Conservation (phyloP, 37 sponge, comb jelly and placozoan species). For the Aphrocallistes beatrix region DNA sequence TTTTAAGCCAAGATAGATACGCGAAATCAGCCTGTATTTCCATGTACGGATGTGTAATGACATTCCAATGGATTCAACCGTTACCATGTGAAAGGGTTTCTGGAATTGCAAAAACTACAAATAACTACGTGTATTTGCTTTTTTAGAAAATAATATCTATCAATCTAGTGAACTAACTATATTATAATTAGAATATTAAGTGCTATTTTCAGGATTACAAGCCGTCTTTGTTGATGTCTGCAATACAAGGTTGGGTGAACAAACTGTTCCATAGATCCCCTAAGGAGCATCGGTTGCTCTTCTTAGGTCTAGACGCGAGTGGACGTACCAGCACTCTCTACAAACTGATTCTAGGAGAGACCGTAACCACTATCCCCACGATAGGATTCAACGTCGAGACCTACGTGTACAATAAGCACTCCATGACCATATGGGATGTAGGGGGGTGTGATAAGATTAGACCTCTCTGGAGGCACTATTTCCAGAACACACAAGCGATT, state of each 20-base stretch:
- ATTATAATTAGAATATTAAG: no score
- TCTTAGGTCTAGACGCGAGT: conserved; percentile 16
- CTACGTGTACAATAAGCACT: neutral
- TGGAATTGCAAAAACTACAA: no score
- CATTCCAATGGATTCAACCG: no score
- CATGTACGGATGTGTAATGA: no score
- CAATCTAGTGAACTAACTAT: no score
- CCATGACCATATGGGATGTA: conserved; percentile 1
- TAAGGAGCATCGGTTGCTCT: neutral
- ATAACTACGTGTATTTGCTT: no score
- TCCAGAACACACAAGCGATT: conserved; percentile 41
- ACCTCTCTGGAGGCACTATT: conserved; percentile 21
- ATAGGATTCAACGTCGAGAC: conserved; percentile 20
- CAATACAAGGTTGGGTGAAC: neutral
- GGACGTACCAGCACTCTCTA: conserved; percentile 14
- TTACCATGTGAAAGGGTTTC: no score
- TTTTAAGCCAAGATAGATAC: no score
- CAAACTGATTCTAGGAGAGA: neutral
- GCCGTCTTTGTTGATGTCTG: no score
- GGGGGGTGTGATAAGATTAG: conserved; percentile 19
- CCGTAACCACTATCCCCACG: conserved; percentile 18
- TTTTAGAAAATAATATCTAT: no score
- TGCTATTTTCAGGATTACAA: no score
- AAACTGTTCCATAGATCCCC: neutral
- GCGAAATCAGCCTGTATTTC: no score